Evolutionary conservation across 2,113 vertebrate species (phyloP).

Genomic region (Vombatus ursinus): DNA sequence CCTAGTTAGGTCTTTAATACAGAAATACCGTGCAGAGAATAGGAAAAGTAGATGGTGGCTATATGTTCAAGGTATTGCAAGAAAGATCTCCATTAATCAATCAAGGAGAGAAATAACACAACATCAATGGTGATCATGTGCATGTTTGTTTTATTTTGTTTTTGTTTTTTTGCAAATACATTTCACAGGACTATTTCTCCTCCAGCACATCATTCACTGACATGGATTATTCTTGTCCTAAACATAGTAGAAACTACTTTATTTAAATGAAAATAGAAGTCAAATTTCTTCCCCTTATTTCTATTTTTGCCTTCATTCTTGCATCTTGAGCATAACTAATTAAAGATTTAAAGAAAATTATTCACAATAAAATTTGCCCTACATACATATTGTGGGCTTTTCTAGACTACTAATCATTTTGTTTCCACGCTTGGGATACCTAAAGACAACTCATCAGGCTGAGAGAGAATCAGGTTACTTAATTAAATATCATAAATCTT

Average conservation of each 20-base stretch:
- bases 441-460: conserved; percentile 59
- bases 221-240: not conserved
- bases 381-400: not conserved
- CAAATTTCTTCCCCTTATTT: conserved; percentile 5
- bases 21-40: not conserved
- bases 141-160: not conserved
- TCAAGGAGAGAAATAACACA: conserved; percentile 21
- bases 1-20: not conserved
- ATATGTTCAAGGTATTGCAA: not conserved
- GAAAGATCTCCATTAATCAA: conserved; percentile 42
- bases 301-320: not conserved
- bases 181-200: not conserved
- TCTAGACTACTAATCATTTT: conserved; percentile 65
- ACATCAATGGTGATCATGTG: conserved; percentile 7
- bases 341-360: conserved; percentile 25
- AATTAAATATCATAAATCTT: conserved; percentile 82
- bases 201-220: not conserved
- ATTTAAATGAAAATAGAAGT: conserved; percentile 21
- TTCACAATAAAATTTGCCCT: conserved; percentile 57
- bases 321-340: not conserved
- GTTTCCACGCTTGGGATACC: conserved; percentile 53
- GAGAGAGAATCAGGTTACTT: conserved; percentile 70
- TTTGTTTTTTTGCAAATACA: conserved; percentile 25
- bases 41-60: not conserved
- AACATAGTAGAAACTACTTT: conserved; percentile 7